These are phyloP conservation scores for Trididemnum miniatum DNA, from an alignment of 23 tunicate species.

Conservation along the genomic window DNA sequence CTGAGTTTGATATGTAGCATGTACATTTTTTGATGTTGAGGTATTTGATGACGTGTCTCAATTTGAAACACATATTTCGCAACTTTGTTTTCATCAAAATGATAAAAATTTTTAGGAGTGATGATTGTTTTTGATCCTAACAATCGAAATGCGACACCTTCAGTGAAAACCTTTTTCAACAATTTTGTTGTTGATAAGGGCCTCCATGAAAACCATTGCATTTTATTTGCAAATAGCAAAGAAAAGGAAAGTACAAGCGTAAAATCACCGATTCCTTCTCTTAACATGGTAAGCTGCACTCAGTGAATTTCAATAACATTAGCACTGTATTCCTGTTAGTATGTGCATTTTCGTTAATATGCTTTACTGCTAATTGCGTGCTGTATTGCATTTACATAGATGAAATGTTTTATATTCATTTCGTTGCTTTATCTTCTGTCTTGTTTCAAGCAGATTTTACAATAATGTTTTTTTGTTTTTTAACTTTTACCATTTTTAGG, in stretches of 20 bases:
- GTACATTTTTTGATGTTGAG: too few relatives aligned
- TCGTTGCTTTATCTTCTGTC: not conserved
- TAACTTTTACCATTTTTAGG: constrained; percentile 16
- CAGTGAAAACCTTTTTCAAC: constrained; percentile 57
- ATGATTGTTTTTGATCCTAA: constrained; percentile 75
- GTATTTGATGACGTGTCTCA: not conserved
- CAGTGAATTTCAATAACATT: not conserved
- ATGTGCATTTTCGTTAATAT: not conserved
- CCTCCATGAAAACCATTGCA: constrained; percentile 47
- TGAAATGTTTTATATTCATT: not conserved
- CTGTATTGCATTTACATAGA: not conserved
- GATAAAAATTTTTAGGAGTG: constrained; percentile 52
- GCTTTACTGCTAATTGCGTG: not conserved
- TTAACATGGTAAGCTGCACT: constrained; percentile 45
- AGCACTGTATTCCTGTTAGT: not conserved
- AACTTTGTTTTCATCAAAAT: too few relatives aligned
- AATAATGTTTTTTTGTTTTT: not conserved
- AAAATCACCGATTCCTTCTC: constrained; percentile 50
- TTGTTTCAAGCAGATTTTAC: not conserved
- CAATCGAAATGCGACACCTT: constrained; percentile 13
- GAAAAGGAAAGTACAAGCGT: constrained; percentile 31
- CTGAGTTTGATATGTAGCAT: too few relatives aligned
- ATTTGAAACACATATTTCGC: too few relatives aligned
- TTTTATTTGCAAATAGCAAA: constrained; percentile 67
- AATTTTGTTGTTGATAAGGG: constrained; percentile 68